A percentile compares a stretch with the other conserved stretches of the same genome.
phyloP scores from a whole-genome alignment of 2,888 invertebrate genomes.

The Tachystola acroxantha region DNA sequence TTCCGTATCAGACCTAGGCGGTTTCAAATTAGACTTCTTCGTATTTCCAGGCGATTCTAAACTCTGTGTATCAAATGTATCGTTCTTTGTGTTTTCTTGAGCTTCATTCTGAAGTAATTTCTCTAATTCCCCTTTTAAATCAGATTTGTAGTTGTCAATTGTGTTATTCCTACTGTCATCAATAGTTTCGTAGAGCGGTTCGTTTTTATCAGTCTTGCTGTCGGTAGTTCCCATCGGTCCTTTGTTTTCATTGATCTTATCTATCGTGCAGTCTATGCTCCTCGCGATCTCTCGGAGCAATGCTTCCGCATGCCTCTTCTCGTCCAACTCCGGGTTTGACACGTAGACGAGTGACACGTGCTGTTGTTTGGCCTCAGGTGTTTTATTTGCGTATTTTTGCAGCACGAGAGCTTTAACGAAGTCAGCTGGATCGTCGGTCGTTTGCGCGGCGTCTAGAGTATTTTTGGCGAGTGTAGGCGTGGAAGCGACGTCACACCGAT shows the following conservation, averaged over 20 bases:
- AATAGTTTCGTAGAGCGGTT: constrained; percentile 47
- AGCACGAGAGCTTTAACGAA: constrained; percentile 65
- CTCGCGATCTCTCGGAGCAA: constrained; percentile 63
- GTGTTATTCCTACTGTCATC: constrained; percentile 25
- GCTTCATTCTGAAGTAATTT: constrained; percentile 40
- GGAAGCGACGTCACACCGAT: constrained; percentile 24
- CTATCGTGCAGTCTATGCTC: constrained; percentile 64
- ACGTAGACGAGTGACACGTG: constrained; percentile 69
- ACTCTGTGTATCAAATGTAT: constrained; percentile 21
- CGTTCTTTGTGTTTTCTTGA: constrained; percentile 15
- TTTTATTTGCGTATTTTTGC: constrained; percentile 62
- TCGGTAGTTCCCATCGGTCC: constrained; percentile 53
- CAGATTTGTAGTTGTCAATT: constrained; percentile 48
- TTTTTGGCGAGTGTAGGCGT: constrained; percentile 54
- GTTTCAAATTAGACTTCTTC: constrained; percentile 65
- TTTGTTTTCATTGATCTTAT: constrained; percentile 47
- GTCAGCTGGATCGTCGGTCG: constrained; percentile 49
- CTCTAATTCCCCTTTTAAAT: constrained; percentile 52
- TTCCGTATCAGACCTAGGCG: constrained; percentile 59
- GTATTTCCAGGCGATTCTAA: constrained; percentile 40
- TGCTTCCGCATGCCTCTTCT: constrained; percentile 64
- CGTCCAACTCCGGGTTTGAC: constrained; percentile 47
- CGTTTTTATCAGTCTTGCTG: constrained; percentile 34
- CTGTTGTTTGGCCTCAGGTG: constrained; percentile 47
- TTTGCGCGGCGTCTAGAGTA: constrained; percentile 35